These are phyloP conservation scores for Drosophila tropicalis DNA, from an alignment of 1,140 invertebrate species.

Conservation along the genomic window DNA sequence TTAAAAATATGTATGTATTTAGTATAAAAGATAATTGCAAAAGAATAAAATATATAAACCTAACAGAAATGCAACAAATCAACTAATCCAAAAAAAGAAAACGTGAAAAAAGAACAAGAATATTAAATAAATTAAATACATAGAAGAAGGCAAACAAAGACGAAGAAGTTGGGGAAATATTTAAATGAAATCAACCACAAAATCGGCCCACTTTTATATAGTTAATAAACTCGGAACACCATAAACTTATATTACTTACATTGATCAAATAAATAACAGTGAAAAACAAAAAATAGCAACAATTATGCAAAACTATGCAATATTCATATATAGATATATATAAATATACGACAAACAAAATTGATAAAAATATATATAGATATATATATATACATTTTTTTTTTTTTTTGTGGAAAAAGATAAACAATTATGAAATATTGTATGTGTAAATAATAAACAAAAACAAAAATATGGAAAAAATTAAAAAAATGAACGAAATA, in stretches of 20 bases:
- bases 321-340: conserved; percentile 47
- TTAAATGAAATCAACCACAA: conserved; percentile 34
- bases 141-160: conserved; percentile 21
- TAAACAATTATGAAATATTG: conserved; percentile 58
- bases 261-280: conserved; percentile 62
- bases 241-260: conserved; percentile 53
- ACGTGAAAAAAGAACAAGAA: conserved; percentile 16
- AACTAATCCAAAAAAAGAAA: conserved; percentile 27
- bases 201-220: conserved; percentile 53
- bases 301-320: conserved; percentile 63
- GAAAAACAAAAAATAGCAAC: conserved; percentile 41
- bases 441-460: conserved; percentile 70
- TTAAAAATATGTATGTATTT: conserved; percentile 75
- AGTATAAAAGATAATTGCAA: conserved; percentile 55
- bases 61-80: conserved; percentile 36
- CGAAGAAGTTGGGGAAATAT: conserved; percentile 24
- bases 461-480: conserved; percentile 51
- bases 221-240: conserved; percentile 58
- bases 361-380: conserved; percentile 66
- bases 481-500: conserved; percentile 48
- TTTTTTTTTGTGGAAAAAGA: conserved; percentile 20
- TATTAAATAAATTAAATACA: not conserved
- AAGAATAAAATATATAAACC: conserved; percentile 44
- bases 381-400: conserved; percentile 47
- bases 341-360: conserved; percentile 41